Base-by-base conservation (phyloP, 2,797 vertebrate genomes). In the Peromyscus melanophrys region DNA sequence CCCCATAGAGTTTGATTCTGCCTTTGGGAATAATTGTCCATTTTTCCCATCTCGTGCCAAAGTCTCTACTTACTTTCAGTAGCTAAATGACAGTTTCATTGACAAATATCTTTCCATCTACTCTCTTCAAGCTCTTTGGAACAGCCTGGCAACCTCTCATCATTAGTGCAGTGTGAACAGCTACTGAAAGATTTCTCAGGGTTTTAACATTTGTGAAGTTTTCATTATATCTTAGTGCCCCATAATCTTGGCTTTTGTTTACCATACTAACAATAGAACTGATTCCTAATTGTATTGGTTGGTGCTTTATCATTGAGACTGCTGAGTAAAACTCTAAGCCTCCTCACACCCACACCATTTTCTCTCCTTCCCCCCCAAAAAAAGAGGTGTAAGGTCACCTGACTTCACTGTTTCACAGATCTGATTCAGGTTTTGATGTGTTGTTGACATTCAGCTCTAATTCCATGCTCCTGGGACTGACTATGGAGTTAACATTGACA, bases 391-490 rank as follows among this genome's bases (percentile, higher is more conserved):
- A 71, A 90, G n/a, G 77, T 25, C 34, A 71, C 77, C 82, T 83
- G 49, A 90, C 77, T n/a, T 49, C 55, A 49, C 17, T 80, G 5
- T 86, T 77, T 76, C 40, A 52, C 84, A 77, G n/a, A 34, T 95
- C 73, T 59, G 40, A 69, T 90, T 88, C 63, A 40, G 43, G n/a
- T 65, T 95, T 78, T 86, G 59, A 75, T 89, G 21, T 63, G 67
- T 67, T 89, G 37, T 90, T 69, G 71, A 88, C 13, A 63, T 80
- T 90, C 83, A 69, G 13, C 49, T 92, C 13, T 65, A 43, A 89
- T 92, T 82, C 81, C 55, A 93, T 82, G 87, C 46, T 67, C 55
- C 76, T 71, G 13, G 43, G 67, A 90, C 69, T 78, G 95, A 25
- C 63, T 57, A 75, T 73, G 55, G 69, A 77, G 92, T 95, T 86